Evolutionary conservation across 2,113 vertebrate species (phyloP), one percentile per base, ranked within the genome.

Genomic region (Brienomyrus longianalis): DNA sequence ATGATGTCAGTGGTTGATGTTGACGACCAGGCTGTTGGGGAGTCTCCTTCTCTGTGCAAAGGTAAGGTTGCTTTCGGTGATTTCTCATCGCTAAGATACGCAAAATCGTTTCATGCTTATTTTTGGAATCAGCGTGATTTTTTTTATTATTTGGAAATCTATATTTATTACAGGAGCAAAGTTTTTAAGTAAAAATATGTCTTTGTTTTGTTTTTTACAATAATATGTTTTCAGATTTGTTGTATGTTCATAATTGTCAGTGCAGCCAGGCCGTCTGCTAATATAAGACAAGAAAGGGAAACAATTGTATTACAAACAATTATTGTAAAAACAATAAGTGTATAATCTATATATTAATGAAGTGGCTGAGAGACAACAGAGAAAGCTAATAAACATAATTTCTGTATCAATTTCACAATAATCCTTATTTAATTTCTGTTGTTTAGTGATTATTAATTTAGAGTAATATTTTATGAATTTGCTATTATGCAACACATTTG

Each of bases 1-100:
- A 83, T 89, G 93, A 94, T 95, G 92, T 93, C 93, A 45, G 92
- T 90, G 88, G 91, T 89, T 90, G 93, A 94, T 93, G 91, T 87
- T 89, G 92, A 92, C 87, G 83, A 62, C 45, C 93, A 56, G 85
- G 93, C 92, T 54, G 70, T 91, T 87, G 91, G 90, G 91, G 91
- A 93, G 62, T 85, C 92, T 89, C 88, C 91, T 2, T 88, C 91
- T 91, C 91, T 66, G 27, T 92, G 89, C 89, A 91, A 96, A 96
- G 94, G 94, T 97, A 95, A 94, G 89, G 88, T 50, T 91, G 83
- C 93, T 48, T 39, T 27, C 43, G 8, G 2, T 83, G 27, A 21
- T 51, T 23, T 35, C 10, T 43, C 31, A 23, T 13, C 52, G 62
- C 15, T 59, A 17, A 62, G 39, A 77, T 59, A 17, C 2, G 52